Evolutionary conservation across 2,888 invertebrate genomes (phyloP).

Genomic region (Idaea straminata): DNA sequence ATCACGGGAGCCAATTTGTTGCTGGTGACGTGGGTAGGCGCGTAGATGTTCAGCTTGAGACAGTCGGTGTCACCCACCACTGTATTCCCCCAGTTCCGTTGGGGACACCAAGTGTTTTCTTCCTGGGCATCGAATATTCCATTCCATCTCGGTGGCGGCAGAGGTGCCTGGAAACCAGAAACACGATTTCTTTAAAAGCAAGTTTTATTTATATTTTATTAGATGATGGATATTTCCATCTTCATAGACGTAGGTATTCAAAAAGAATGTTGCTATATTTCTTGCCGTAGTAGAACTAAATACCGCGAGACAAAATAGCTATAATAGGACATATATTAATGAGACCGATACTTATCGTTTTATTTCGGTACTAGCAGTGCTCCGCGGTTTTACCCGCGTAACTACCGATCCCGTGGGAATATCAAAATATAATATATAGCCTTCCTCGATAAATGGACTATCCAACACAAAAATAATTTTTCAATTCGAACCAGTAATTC

Average conservation of each 20-base stretch:
- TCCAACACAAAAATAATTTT: no score
- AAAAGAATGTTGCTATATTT: no score
- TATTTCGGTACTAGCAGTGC: background rate
- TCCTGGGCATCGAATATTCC: conserved; percentile 63
- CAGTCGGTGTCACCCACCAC: conserved; percentile 60
- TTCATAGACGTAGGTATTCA: no score
- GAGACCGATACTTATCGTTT: background rate
- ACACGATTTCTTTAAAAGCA: conserved; percentile 17
- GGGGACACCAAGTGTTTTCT: conserved; percentile 67
- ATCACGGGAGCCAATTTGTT: conserved; percentile 73
- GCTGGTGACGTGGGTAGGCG: conserved; percentile 38
- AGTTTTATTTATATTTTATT: background rate
- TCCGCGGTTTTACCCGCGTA: no score
- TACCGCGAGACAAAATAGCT: no score
- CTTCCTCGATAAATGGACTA: no score
- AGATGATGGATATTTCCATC: no score
- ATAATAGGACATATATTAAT: no score
- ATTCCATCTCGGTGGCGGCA: conserved; percentile 63
- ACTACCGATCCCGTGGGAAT: no score
- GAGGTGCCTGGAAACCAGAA: conserved; percentile 59
- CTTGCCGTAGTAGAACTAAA: no score
- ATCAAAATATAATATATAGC: no score
- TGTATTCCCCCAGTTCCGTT: conserved; percentile 48
- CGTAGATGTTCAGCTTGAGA: conserved; percentile 62
- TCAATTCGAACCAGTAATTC: no score